phyloP scores from a whole-genome alignment of 2,888 invertebrate genomes.

The Tubiluchus corallicola region DNA sequence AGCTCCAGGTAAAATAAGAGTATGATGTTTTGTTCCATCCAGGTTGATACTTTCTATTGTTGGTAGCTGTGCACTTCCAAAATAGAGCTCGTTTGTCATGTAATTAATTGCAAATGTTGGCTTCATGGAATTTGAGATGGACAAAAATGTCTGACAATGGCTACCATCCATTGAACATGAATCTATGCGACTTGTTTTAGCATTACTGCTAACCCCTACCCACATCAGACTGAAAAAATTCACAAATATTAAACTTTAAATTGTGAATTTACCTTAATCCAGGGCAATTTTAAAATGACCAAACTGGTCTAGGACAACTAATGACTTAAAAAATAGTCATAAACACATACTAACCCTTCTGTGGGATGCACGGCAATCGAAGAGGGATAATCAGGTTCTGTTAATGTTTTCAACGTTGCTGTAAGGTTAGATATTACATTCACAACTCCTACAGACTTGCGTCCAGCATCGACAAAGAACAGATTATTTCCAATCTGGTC shows the following conservation, averaged over 20 bases:
- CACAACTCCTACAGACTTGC: neutral
- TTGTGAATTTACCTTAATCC: too few species aligned
- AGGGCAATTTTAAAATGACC: too few species aligned
- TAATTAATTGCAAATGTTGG: neutral
- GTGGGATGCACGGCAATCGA: neutral
- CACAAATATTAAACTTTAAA: too few species aligned
- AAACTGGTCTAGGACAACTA: too few species aligned
- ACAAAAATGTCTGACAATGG: too few species aligned
- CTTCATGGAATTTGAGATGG: too few species aligned
- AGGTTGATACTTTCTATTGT: neutral
- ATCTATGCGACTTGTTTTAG: too few species aligned
- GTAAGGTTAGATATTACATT: neutral
- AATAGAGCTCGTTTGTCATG: neutral
- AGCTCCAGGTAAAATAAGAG: too few species aligned
- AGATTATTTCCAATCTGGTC: neutral
- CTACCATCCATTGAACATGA: too few species aligned
- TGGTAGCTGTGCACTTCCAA: neutral
- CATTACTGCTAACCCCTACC: too few species aligned
- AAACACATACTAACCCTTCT: neutral
- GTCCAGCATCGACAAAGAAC: neutral
- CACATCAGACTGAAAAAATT: too few species aligned
- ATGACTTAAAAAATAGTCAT: too few species aligned
- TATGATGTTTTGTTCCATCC: conserved; percentile 1
- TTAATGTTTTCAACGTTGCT: neutral
- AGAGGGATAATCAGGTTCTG: neutral